Conservation (phyloP, 2,888 invertebrate genomes). For the Minunthozetes semirufus region DNA sequence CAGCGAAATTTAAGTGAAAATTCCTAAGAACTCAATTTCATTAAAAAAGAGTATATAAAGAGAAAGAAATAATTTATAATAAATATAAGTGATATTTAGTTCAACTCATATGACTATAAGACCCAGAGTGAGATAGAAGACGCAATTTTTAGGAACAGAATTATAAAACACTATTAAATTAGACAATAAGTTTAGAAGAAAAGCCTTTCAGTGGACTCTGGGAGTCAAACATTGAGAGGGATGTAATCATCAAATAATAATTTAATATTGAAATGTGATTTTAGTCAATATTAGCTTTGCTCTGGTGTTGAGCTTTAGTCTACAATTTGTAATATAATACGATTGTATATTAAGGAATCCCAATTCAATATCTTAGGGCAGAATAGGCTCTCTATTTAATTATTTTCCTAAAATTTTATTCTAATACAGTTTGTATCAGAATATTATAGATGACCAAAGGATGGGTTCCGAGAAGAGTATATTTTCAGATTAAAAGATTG, state of each 20-base stretch:
- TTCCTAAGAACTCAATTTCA: too few species aligned
- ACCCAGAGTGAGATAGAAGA: too few species aligned
- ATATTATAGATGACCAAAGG: background rate
- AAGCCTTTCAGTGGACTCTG: background rate
- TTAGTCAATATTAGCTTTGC: conserved; percentile 31
- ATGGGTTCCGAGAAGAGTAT: background rate
- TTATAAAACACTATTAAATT: too few species aligned
- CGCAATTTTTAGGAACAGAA: too few species aligned
- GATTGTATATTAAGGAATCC: conserved; percentile 23
- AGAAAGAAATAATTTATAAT: too few species aligned
- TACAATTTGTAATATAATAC: conserved; percentile 26
- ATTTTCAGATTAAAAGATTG: background rate
- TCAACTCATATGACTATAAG: too few species aligned
- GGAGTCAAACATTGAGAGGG: background rate
- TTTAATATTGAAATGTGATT: conserved; percentile 33
- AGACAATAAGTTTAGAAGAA: too few species aligned
- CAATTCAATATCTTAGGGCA: conserved; percentile 25
- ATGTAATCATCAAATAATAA: conserved; percentile 24
- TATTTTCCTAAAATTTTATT: conserved; percentile 28
- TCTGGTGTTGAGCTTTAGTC: conserved; percentile 7
- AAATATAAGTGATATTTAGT: too few species aligned
- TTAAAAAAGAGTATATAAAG: too few species aligned
- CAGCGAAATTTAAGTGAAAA: too few species aligned
- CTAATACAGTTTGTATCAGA: background rate
- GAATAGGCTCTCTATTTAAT: conserved; percentile 29